A percentile compares a stretch with the other conserved stretches of the same genome.
Evolutionary conservation across 2,888 invertebrate species (phyloP).

Genomic region (Tinea trinotella): DNA sequence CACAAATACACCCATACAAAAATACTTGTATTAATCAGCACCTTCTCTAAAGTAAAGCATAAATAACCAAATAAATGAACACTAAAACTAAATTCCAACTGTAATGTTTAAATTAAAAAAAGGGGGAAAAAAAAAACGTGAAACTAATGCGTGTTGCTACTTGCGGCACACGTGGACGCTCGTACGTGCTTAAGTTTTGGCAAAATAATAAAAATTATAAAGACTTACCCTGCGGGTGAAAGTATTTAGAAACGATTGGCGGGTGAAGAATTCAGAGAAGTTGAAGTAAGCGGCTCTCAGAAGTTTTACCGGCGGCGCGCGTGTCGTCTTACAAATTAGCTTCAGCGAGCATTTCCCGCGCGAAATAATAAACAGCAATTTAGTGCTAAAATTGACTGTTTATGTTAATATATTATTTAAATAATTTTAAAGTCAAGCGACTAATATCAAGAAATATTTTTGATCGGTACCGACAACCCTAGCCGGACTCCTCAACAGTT

Average conservation of each 20-base stretch:
- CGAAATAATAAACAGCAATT: constrained; percentile 24
- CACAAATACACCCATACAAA: constrained; percentile 36
- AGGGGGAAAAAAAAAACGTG: neutral
- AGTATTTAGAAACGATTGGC: constrained; percentile 28
- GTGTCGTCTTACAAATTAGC: constrained; percentile 54
- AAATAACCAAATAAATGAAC: neutral
- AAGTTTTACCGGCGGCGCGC: constrained; percentile 38
- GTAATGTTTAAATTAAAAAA: no score
- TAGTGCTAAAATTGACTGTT: constrained; percentile 26
- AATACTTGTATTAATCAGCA: neutral
- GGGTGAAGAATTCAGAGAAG: constrained; percentile 32
- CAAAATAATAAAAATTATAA: neutral
- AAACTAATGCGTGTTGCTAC: neutral
- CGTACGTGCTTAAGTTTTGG: neutral
- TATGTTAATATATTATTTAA: neutral
- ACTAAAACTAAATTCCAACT: neutral
- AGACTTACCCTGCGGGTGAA: neutral
- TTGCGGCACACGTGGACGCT: neutral
- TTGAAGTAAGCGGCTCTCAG: constrained; percentile 30
- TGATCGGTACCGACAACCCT: constrained; percentile 2
- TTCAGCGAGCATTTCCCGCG: constrained; percentile 56
- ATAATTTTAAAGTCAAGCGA: neutral
- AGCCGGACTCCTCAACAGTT: neutral
- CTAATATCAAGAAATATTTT: neutral
- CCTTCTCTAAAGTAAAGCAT: no score